These are phyloP conservation scores for Protosalanx chinensis DNA, from an alignment of 2,797 vertebrate species.

Conservation along the genomic window DNA sequence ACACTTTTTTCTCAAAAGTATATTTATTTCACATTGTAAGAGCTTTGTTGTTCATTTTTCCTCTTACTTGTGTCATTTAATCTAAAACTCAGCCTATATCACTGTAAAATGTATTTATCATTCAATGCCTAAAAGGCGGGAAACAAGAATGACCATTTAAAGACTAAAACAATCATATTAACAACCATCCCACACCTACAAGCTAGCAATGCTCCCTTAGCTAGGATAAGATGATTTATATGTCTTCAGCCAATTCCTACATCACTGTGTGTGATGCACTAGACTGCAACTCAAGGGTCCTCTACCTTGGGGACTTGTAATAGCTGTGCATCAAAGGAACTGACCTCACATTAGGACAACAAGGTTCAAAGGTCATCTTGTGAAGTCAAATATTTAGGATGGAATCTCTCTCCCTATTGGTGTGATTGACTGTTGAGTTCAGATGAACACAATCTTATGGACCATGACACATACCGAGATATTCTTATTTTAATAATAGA, in stretches of 20 bases:
- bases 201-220: background rate
- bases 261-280: background rate
- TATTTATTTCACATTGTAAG: background rate
- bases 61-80: background rate
- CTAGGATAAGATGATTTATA: background rate
- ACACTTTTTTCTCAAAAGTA: background rate
- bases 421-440: background rate
- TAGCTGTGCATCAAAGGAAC: conserved; percentile 56
- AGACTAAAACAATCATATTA: background rate
- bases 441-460: background rate
- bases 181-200: background rate
- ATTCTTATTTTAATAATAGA: too few species aligned
- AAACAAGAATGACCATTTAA: background rate
- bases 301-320: conserved; percentile 69
- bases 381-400: conserved; percentile 50
- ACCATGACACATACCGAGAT: background rate
- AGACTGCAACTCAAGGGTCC: conserved; percentile 55
- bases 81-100: background rate
- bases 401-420: conserved; percentile 6
- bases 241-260: background rate
- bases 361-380: conserved; percentile 57
- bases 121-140: too few species aligned
- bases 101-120: too few species aligned
- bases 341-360: conserved; percentile 53
- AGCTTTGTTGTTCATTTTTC: background rate